These are phyloP conservation scores for Pseudomyrmex gracilis DNA, from an alignment of 1,140 invertebrate species.

Conservation along the genomic window DNA sequence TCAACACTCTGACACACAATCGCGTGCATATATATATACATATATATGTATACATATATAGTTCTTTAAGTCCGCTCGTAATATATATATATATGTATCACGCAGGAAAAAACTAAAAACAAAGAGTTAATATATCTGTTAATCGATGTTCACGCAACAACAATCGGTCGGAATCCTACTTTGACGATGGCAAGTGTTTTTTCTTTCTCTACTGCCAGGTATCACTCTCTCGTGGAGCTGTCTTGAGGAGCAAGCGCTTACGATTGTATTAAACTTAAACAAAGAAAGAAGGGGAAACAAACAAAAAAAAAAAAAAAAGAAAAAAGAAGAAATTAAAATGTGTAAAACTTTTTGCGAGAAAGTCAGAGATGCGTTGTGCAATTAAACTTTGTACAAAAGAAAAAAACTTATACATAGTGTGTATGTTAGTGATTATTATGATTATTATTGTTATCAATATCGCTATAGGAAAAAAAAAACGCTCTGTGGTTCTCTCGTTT, in stretches of 20 bases:
- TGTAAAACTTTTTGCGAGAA: conserved; percentile 45
- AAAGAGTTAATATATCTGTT: background rate
- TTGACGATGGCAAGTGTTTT: conserved; percentile 64
- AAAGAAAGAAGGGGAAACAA: background rate
- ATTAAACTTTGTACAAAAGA: conserved; percentile 73
- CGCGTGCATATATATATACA: conserved; percentile 18
- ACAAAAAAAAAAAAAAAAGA: conserved; percentile 1
- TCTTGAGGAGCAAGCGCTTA: conserved; percentile 70
- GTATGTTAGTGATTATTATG: conserved; percentile 68
- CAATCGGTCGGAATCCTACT: conserved; percentile 65
- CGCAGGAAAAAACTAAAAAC: conserved; percentile 42
- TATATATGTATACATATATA: conserved; percentile 7
- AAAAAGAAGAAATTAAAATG: conserved; percentile 38
- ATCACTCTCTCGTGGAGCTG: conserved; percentile 71
- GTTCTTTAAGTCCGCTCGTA: conserved; percentile 56
- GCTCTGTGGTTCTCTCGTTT: conserved; percentile 61
- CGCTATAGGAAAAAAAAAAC: conserved; percentile 58
- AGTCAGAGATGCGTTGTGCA: conserved; percentile 66
- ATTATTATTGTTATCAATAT: conserved; percentile 67
- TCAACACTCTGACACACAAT: conserved; percentile 27
- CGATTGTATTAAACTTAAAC: conserved; percentile 46
- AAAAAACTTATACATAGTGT: conserved; percentile 64
- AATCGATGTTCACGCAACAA: conserved; percentile 52
- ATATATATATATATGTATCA: too few species aligned
- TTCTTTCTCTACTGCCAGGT: conserved; percentile 73